A percentile compares a stretch with the other conserved stretches of the same genome.
phyloP scores from a whole-genome alignment of 2,113 vertebrate genomes.

The Cariama cristata region DNA sequence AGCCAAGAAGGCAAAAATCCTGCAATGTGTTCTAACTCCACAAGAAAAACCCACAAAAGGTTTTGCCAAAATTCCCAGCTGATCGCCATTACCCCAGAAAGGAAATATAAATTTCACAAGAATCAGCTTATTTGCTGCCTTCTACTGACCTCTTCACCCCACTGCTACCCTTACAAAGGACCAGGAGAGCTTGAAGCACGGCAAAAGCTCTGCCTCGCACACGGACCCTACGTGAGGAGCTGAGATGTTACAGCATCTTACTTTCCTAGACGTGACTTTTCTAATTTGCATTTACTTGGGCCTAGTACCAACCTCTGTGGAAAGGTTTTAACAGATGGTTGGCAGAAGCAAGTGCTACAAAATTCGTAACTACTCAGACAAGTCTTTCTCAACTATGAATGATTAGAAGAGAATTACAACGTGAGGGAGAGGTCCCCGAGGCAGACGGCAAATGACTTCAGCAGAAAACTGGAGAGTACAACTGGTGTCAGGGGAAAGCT shows the following conservation, averaged over 20 bases:
- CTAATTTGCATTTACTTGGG: not conserved
- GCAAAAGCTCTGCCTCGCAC: not conserved
- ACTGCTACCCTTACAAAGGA: not conserved
- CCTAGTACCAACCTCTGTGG: not conserved
- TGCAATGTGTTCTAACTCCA: not conserved
- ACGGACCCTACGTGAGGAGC: not conserved
- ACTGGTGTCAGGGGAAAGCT: not conserved
- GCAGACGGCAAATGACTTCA: not conserved
- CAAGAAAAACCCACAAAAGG: not conserved
- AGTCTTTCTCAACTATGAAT: not conserved
- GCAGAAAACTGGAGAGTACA: not conserved
- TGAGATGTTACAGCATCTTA: not conserved
- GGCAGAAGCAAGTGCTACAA: not conserved
- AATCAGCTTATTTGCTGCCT: not conserved
- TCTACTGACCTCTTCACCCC: not conserved
- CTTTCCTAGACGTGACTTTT: not conserved
- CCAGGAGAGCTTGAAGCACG: not conserved
- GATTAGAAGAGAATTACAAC: not conserved
- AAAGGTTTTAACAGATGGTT: not conserved
- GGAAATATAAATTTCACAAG: not conserved
- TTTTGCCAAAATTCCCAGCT: constrained; percentile 15
- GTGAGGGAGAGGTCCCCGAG: not conserved
- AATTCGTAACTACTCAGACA: not conserved
- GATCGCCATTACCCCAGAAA: not conserved
- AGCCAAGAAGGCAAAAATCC: constrained; percentile 19